Conservation (phyloP, 2,888 invertebrate genomes). For the Drosophila trichaetosa region DNA sequence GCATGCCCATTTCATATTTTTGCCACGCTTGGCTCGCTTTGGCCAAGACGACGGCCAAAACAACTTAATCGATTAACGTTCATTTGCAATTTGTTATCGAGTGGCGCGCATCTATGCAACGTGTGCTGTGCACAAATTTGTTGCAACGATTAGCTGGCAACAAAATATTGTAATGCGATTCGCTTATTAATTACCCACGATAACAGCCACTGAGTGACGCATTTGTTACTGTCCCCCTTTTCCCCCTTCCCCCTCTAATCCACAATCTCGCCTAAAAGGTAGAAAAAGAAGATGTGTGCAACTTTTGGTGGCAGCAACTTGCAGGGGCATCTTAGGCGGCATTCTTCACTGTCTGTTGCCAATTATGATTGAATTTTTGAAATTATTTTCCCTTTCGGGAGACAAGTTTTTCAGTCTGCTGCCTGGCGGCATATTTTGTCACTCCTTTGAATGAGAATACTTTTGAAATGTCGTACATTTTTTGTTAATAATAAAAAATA, state of each 20-base stretch:
- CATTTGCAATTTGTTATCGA: conserved; percentile 77
- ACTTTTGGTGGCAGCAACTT: conserved; percentile 29
- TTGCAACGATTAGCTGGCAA: conserved; percentile 69
- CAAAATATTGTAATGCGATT: conserved; percentile 67
- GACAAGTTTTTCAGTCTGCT: conserved; percentile 40
- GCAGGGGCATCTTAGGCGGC: conserved; percentile 32
- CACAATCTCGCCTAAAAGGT: not conserved
- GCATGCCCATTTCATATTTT: conserved; percentile 76
- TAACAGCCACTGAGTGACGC: conserved; percentile 67
- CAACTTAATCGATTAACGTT: conserved; percentile 80
- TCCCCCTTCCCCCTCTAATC: too few species aligned
- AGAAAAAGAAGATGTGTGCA: conserved; percentile 6
- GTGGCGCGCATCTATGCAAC: conserved; percentile 43
- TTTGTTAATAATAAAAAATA: conserved; percentile 17
- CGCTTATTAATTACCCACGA: conserved; percentile 75
- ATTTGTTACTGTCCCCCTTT: conserved; percentile 44
- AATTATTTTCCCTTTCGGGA: conserved; percentile 49
- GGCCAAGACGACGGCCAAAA: conserved; percentile 41
- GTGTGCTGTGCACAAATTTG: conserved; percentile 64
- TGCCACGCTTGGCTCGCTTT: conserved; percentile 6
- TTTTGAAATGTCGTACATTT: conserved; percentile 40
- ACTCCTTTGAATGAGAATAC: conserved; percentile 48
- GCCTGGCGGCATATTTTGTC: conserved; percentile 54
- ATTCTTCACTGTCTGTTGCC: conserved; percentile 66
- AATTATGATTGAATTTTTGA: conserved; percentile 67